Conservation (phyloP, 2,888 invertebrate species). For the Trypoxylon attenuatum region DNA sequence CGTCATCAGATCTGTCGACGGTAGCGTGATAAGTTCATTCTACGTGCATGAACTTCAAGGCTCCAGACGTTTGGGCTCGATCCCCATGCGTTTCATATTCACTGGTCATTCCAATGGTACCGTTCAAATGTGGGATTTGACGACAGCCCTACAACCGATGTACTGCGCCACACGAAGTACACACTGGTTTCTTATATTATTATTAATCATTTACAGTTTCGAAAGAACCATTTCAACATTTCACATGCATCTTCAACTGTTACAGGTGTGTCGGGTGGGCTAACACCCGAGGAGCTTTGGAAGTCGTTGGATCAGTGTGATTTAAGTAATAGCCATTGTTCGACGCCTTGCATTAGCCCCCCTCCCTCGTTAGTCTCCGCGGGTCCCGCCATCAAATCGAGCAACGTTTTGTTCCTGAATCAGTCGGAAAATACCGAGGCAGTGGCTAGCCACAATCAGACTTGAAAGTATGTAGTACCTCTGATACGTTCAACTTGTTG, state of each 20-base stretch:
- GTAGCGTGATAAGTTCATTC: conserved; percentile 94
- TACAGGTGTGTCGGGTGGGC: conserved; percentile 86
- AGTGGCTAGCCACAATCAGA: conserved; percentile 60
- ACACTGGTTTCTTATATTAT: background rate
- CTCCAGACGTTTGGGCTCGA: conserved; percentile 92
- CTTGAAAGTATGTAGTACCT: too few species aligned
- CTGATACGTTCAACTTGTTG: too few species aligned
- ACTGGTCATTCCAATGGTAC: conserved; percentile 95
- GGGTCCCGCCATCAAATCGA: conserved; percentile 76
- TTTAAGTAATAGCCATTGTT: conserved; percentile 86
- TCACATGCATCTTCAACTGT: too few species aligned
- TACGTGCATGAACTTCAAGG: conserved; percentile 99
- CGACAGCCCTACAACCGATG: conserved; percentile 90
- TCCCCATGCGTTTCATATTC: conserved; percentile 90
- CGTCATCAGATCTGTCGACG: conserved; percentile 95
- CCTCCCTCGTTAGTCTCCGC: conserved; percentile 78
- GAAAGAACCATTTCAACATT: background rate
- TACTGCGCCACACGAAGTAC: conserved; percentile 76
- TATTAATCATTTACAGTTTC: background rate
- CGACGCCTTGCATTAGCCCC: conserved; percentile 87
- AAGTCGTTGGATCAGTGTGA: conserved; percentile 95
- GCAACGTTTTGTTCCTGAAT: conserved; percentile 80
- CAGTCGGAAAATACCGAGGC: conserved; percentile 73
- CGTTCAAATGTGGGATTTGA: conserved; percentile 99
- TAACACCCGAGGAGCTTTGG: conserved; percentile 92